These are phyloP conservation scores for Dryoscopus gambensis DNA, from an alignment of 2,113 vertebrate species.

Conservation along the genomic window DNA sequence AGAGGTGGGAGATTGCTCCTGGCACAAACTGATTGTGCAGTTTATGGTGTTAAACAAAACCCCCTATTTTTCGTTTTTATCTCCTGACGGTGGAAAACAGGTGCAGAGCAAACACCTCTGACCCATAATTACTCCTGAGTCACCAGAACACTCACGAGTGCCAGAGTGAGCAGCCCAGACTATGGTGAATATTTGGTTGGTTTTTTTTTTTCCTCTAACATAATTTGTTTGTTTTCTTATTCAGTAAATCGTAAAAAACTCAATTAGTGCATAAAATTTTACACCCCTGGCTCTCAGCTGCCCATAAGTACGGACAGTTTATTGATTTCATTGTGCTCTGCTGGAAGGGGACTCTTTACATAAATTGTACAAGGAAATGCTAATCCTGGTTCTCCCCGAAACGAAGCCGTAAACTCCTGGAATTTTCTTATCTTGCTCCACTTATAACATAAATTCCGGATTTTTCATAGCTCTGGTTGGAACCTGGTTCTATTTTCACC, in stretches of 20 bases:
- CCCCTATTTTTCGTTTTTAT: neutral
- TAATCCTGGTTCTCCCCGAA: neutral
- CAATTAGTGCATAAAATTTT: neutral
- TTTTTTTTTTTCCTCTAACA: neutral
- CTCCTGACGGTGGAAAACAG: neutral
- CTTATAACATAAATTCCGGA: neutral
- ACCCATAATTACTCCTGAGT: neutral
- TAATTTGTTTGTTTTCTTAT: neutral
- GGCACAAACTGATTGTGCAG: rapidly evolving
- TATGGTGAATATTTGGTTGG: neutral
- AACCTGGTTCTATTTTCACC: neutral
- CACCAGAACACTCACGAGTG: neutral
- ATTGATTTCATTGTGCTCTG: neutral
- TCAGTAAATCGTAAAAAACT: neutral
- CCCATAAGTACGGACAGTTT: rapidly evolving
- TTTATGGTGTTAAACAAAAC: neutral
- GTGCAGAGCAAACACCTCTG: neutral
- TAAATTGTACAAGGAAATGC: neutral
- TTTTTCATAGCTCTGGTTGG: neutral
- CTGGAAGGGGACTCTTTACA: neutral
- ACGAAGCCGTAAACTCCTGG: rapidly evolving
- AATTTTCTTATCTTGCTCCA: neutral
- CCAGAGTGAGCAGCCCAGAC: neutral
- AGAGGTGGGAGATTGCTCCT: neutral
- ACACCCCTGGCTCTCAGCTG: neutral